Evolutionary conservation across 35 echinoderm and acorn worm genomes (phyloP).

Genomic region (Ophiothrix spiculata): DNA sequence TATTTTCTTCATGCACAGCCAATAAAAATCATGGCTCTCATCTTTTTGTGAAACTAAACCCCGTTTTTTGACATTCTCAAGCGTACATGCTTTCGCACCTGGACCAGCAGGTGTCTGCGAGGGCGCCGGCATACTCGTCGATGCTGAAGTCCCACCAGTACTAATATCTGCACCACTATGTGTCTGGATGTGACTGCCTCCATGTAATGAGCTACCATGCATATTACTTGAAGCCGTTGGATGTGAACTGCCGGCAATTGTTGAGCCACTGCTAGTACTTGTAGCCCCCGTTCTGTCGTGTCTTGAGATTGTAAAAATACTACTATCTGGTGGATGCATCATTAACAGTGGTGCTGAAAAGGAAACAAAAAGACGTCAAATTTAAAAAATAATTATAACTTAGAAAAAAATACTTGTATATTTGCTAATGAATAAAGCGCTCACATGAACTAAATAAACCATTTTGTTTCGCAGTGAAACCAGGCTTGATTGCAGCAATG

Average conservation of each 20-base stretch:
- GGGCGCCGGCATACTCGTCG: conserved; percentile 52
- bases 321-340: conserved; percentile 69
- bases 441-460: too few relatives aligned
- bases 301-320: conserved; percentile 59
- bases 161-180: conserved; percentile 1
- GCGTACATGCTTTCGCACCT: conserved; percentile 31
- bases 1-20: too few relatives aligned
- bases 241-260: conserved; percentile 28
- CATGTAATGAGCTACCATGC: conserved; percentile 30
- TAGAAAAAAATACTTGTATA: too few relatives aligned
- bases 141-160: background rate
- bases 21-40: background rate
- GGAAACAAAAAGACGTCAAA: conserved; percentile 19
- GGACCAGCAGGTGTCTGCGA: conserved; percentile 26
- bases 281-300: conserved; percentile 46
- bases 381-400: too few relatives aligned
- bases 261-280: background rate
- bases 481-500: too few relatives aligned
- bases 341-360: conserved; percentile 67
- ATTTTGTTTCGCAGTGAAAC: too few relatives aligned
- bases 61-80: background rate
- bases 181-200: conserved; percentile 17
- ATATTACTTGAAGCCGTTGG: background rate
- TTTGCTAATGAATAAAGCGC: too few relatives aligned
- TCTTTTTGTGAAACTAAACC: conserved; percentile 1